Evolutionary conservation across 2,888 invertebrate genomes (phyloP).

Genomic region (Siphlonurus alternatus): DNA sequence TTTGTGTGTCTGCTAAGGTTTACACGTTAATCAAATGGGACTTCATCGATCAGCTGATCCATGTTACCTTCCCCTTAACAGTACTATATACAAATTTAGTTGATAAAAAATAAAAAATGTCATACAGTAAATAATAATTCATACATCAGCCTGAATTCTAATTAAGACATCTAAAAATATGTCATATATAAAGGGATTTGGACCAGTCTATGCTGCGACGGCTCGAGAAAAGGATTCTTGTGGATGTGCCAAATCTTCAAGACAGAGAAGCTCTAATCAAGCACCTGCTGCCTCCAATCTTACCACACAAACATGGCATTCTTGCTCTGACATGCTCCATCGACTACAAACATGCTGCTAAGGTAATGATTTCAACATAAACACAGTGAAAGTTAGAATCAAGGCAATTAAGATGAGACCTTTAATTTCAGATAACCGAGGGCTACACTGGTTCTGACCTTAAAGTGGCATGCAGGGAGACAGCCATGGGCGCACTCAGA

Average conservation of each 20-base stretch:
- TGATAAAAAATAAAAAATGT: too few species aligned
- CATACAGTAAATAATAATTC: too few species aligned
- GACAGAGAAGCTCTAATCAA: conserved; percentile 53
- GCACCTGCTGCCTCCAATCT: conserved; percentile 34
- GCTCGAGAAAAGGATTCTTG: conserved; percentile 70
- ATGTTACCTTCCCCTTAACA: too few species aligned
- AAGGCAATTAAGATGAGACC: neutral
- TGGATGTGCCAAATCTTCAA: conserved; percentile 52
- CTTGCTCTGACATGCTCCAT: conserved; percentile 28
- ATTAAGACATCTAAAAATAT: too few species aligned
- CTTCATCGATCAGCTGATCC: too few species aligned
- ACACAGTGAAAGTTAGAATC: neutral
- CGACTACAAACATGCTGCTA: conserved; percentile 28
- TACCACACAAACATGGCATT: conserved; percentile 25
- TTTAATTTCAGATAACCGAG: conserved; percentile 37
- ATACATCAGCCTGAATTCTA: too few species aligned
- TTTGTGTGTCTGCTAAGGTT: too few species aligned
- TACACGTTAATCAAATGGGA: too few species aligned
- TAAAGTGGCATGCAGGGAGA: conserved; percentile 72
- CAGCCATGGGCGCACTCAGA: conserved; percentile 63
- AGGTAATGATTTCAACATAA: conserved; percentile 16
- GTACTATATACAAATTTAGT: too few species aligned
- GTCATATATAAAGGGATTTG: conserved; percentile 50
- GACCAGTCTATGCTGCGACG: conserved; percentile 76
- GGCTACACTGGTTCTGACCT: conserved; percentile 83